These are phyloP conservation scores for Pollenia amentaria DNA, from an alignment of 2,888 invertebrate species.

Conservation along the genomic window DNA sequence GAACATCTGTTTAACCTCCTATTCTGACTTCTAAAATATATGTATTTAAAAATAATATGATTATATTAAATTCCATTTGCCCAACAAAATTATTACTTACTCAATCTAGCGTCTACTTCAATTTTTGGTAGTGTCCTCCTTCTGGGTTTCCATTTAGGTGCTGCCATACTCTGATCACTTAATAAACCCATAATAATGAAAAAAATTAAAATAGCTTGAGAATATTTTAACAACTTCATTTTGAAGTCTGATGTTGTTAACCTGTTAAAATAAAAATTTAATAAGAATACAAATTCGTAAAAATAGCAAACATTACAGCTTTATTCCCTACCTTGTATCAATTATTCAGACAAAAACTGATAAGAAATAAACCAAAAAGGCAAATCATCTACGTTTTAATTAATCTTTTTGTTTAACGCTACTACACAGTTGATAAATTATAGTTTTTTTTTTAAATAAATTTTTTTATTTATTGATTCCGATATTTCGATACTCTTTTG, in stretches of 20 bases:
- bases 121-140: slow-evolving; percentile 40
- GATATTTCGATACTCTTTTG: too few relatives aligned
- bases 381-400: too few relatives aligned
- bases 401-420: too few relatives aligned
- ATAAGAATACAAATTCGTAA: background rate
- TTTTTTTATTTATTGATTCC: too few relatives aligned
- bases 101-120: slow-evolving; percentile 44
- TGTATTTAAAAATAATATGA: background rate
- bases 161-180: slow-evolving; percentile 34
- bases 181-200: slow-evolving; percentile 47
- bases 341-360: slow-evolving; percentile 1
- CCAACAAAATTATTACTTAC: slow-evolving; percentile 26
- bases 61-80: too few relatives aligned
- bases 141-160: slow-evolving; percentile 28
- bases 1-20: too few relatives aligned
- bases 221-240: slow-evolving; percentile 56
- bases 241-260: background rate
- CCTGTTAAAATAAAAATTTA: background rate
- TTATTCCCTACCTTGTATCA: background rate
- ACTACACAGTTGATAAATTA: too few relatives aligned
- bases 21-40: slow-evolving; percentile 48
- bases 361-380: too few relatives aligned
- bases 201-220: slow-evolving; percentile 39
- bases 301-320: too few relatives aligned
- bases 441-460: too few relatives aligned